Evolutionary conservation across 2,797 vertebrate genomes (phyloP).

Genomic region (Salarias fasciatus): DNA sequence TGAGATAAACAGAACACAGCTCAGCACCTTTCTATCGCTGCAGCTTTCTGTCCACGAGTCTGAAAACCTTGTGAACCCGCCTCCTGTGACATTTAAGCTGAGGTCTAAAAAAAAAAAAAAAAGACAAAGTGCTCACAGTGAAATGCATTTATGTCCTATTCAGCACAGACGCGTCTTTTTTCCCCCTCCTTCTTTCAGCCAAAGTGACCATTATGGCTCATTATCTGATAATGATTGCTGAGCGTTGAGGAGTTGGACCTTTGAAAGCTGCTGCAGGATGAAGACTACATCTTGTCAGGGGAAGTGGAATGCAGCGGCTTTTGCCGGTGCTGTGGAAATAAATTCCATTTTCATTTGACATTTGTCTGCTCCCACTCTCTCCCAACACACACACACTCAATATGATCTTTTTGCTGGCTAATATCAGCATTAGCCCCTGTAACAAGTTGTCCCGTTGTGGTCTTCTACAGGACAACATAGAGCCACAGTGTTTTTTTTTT

Average conservation of each 20-base stretch:
- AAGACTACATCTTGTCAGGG: constrained; percentile 17
- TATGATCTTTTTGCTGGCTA: too few species aligned
- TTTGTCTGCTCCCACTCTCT: too few species aligned
- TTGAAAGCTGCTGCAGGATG: constrained; percentile 13
- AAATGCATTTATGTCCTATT: constrained; percentile 46
- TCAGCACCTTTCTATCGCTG: constrained; percentile 10
- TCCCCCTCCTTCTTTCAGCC: constrained; percentile 5
- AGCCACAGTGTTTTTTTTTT: too few species aligned
- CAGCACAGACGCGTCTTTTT: constrained; percentile 49
- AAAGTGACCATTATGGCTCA: constrained; percentile 50
- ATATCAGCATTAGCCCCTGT: too few species aligned
- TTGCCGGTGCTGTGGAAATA: too few species aligned
- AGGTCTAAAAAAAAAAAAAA: constrained; percentile 24
- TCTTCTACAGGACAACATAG: too few species aligned
- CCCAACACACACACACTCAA: too few species aligned
- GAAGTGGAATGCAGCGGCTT: constrained; percentile 17
- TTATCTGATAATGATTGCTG: constrained; percentile 50
- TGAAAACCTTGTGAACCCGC: constrained; percentile 30
- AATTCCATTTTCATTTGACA: too few species aligned
- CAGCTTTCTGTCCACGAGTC: not conserved
- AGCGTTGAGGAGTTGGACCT: constrained; percentile 29
- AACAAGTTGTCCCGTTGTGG: too few species aligned
- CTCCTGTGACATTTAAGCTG: constrained; percentile 58
- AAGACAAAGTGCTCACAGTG: constrained; percentile 15
- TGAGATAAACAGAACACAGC: too few species aligned